phyloP scores from a whole-genome alignment of 2,888 invertebrate genomes.

The Cephus pulcher region DNA sequence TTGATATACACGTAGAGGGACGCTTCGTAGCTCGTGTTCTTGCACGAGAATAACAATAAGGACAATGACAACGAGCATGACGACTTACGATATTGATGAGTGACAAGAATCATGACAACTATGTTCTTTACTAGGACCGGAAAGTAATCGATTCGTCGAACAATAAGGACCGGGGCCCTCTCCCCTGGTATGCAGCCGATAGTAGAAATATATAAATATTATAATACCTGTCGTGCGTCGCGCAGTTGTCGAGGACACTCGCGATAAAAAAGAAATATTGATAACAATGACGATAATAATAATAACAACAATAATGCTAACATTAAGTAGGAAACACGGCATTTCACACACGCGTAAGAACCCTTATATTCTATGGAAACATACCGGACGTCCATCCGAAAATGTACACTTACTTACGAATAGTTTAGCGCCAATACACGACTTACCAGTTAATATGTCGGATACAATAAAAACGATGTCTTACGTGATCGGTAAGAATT shows the following conservation, averaged over 20 bases:
- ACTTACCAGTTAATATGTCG: slow-evolving; percentile 30
- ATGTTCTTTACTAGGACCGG: background rate
- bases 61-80: background rate
- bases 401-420: slow-evolving; percentile 7
- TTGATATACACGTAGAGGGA: background rate
- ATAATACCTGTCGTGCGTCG: background rate
- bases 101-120: background rate
- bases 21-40: background rate
- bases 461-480: slow-evolving; percentile 33
- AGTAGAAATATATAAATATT: background rate
- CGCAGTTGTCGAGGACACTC: background rate
- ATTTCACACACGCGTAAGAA: background rate
- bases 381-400: background rate
- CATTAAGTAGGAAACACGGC: background rate
- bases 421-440: slow-evolving; percentile 29
- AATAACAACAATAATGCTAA: background rate
- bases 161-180: background rate
- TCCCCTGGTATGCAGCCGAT: background rate
- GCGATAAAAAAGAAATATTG: background rate
- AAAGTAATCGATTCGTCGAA: background rate
- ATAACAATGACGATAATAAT: background rate
- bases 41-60: background rate
- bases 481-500: slow-evolving; percentile 30
- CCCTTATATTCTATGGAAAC: background rate
- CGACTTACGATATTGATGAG: background rate